Conservation (phyloP, 2,797 vertebrate species). For the Botia almorhae region DNA sequence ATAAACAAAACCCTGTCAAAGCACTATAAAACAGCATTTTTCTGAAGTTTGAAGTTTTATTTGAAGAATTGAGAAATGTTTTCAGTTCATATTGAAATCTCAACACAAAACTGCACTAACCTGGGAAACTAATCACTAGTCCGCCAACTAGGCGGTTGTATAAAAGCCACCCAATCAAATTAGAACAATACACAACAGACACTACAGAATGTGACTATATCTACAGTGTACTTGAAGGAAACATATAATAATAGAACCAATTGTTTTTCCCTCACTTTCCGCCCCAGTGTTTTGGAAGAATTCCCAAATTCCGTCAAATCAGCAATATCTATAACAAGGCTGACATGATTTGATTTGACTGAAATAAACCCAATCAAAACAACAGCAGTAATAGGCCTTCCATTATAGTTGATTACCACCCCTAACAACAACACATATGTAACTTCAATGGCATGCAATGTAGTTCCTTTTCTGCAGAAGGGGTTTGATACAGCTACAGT, state of each 20-base stretch:
- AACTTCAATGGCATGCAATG: slow-evolving; percentile 20
- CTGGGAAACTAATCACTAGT: too few relatives aligned
- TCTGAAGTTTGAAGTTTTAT: too few relatives aligned
- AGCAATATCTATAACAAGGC: too few relatives aligned
- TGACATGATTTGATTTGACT: slow-evolving; percentile 36
- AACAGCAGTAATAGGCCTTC: slow-evolving; percentile 15
- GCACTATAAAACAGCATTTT: too few relatives aligned
- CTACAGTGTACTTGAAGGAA: background rate
- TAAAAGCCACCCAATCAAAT: too few relatives aligned
- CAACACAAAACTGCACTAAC: too few relatives aligned
- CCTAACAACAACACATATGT: slow-evolving; percentile 30
- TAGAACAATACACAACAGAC: too few relatives aligned
- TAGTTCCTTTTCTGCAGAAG: slow-evolving; percentile 19
- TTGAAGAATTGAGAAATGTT: too few relatives aligned
- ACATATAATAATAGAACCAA: background rate
- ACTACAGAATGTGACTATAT: background rate
- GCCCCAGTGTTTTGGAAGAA: background rate
- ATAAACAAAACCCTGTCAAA: too few relatives aligned
- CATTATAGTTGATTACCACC: background rate
- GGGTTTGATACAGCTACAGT: background rate
- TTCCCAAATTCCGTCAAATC: too few relatives aligned
- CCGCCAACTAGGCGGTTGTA: too few relatives aligned
- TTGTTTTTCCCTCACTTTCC: background rate
- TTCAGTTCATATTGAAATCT: too few relatives aligned
- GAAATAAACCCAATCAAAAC: slow-evolving; percentile 45